Conservation (phyloP, 2,113 vertebrate genomes). For the Guaruba guarouba region DNA sequence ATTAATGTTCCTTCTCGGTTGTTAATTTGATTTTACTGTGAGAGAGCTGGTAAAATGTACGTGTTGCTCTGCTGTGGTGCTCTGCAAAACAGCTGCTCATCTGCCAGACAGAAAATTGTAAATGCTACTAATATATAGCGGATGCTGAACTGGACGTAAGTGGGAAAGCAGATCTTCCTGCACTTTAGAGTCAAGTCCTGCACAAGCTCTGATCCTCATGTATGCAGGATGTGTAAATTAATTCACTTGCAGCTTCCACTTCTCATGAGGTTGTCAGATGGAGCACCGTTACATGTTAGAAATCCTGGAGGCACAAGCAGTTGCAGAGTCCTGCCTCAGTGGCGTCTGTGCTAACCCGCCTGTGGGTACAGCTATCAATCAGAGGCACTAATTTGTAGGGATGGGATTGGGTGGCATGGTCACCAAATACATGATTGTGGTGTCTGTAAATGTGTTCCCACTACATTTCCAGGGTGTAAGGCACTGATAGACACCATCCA, state of each 20-base stretch:
- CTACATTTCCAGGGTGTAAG: background rate
- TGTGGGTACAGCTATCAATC: background rate
- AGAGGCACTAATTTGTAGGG: background rate
- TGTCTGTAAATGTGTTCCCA: background rate
- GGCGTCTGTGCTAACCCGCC: background rate
- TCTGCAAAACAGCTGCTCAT: background rate
- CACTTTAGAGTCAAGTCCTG: background rate
- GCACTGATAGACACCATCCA: background rate
- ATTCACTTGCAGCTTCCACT: background rate
- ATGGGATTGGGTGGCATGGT: fast-evolving
- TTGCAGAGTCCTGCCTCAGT: fast-evolving
- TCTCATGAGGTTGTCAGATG: background rate
- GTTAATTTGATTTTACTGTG: slow-evolving; percentile 48
- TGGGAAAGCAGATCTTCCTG: background rate
- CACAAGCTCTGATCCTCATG: background rate
- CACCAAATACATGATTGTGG: background rate
- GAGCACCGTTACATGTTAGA: background rate
- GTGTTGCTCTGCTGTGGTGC: background rate
- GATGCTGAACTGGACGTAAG: background rate
- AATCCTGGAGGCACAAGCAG: background rate
- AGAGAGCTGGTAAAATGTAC: background rate
- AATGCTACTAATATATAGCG: background rate
- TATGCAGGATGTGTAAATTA: background rate
- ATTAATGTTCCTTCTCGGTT: slow-evolving; percentile 2
- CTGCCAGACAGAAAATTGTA: background rate